Evolutionary conservation across 2,113 vertebrate genomes (phyloP).

Genomic region (Poicephalus meyeri): DNA sequence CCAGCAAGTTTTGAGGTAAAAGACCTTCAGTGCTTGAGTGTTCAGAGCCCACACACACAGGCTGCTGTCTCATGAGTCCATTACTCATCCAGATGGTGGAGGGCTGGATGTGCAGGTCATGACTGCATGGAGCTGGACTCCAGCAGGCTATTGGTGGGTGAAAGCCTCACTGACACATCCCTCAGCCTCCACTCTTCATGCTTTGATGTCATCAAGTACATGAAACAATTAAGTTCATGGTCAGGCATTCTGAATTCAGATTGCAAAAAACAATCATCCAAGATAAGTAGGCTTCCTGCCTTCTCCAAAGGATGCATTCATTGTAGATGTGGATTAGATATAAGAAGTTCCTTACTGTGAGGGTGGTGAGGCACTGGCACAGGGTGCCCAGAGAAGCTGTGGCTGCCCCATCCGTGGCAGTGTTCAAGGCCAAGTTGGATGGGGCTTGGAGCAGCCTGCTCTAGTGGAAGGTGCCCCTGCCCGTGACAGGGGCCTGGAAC

Average conservation of each 20-base stretch:
- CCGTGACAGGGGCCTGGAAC: not conserved
- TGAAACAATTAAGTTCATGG: not conserved
- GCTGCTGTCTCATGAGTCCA: not conserved
- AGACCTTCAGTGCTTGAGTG: not conserved
- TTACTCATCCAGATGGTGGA: too few species aligned
- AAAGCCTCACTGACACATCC: not conserved
- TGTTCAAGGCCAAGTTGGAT: not conserved
- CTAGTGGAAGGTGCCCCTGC: not conserved
- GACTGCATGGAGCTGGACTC: not conserved
- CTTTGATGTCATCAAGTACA: not conserved
- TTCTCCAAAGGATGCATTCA: not conserved
- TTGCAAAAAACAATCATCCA: not conserved
- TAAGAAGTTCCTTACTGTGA: not conserved
- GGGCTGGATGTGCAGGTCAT: not conserved
- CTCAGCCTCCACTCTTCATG: not conserved
- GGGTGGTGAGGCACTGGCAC: not conserved
- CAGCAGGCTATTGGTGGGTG: not conserved
- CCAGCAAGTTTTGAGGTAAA: not conserved
- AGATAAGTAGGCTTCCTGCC: not conserved
- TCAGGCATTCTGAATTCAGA: not conserved
- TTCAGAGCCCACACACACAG: not conserved
- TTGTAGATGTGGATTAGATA: not conserved
- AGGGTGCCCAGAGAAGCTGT: not conserved
- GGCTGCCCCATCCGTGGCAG: not conserved
- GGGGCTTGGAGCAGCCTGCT: not conserved